Evolutionary conservation across 2,797 vertebrate species (phyloP), one percentile per base, ranked within the genome.

Genomic region (Hoplostethus atlanticus): DNA sequence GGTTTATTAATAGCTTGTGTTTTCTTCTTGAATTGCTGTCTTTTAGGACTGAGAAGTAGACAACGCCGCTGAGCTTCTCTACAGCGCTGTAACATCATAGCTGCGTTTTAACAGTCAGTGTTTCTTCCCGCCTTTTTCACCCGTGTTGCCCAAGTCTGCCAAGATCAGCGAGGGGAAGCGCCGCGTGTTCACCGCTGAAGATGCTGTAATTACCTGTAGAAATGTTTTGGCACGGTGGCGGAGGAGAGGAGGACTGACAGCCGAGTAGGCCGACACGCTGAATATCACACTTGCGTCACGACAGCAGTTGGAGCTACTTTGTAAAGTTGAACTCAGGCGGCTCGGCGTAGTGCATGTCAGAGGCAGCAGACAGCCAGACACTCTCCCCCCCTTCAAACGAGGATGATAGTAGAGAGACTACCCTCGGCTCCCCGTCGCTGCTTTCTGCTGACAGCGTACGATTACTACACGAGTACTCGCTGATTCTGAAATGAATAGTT

Each of bases 281-380:
- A 30, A 50, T 76, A 50, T 79, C 15, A 1, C 54, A 56, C 51
- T 67, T 3, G 15, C 73, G 52, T 61, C 15, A 16, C 15, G 2
- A n/a, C 47, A 68, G 75, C 70, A 6, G 11, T 63, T 55, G 17
- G 64, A 77, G 56, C 62, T 53, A 38, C 77, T 83, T 66, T 69
- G 62, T 82, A 50, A 77, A 66, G 81, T 90, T 89, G 81, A 79
- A 87, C 76, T 83, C 10, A 63, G 47, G 78, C 65, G 38, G 70
- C 48, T 66, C 38, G 25, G 56, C 48, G 70, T 73, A 25, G 77
- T 75, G 72, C 58, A 73, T 76, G 84, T 80, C 68, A 42, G 62
- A 75, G 70, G 73, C 72, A 63, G 76, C 71, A 67, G 48, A 5
- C 34, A 38, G 31, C 48, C 25, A 5, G 52, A 59, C 70, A 46